Evolutionary conservation across 2,797 vertebrate species (phyloP).

Genomic region (Phataginus tetradactyla): DNA sequence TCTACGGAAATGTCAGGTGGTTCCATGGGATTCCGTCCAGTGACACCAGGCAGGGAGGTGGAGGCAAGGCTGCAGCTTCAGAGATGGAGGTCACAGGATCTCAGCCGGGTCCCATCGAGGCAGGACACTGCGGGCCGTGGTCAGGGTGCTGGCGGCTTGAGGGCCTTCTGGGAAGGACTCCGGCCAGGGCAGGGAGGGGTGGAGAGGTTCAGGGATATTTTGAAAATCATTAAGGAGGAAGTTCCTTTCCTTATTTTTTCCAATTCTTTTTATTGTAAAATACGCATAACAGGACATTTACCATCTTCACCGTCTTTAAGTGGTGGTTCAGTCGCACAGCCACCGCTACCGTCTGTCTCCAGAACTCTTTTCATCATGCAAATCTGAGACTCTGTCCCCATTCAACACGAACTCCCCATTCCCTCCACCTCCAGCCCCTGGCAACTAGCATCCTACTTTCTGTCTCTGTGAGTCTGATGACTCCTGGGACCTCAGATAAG

Average conservation of each 20-base stretch:
- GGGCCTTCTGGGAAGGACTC: background rate
- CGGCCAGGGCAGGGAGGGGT: background rate
- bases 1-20: background rate
- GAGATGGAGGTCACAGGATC: background rate
- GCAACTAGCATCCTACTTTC: background rate
- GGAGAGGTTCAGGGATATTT: background rate
- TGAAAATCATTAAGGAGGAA: background rate
- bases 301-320: background rate
- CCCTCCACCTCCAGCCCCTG: background rate
- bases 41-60: background rate
- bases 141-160: background rate
- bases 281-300: background rate
- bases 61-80: background rate
- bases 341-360: too few species aligned
- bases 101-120: background rate
- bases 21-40: background rate
- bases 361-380: background rate
- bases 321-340: too few species aligned
- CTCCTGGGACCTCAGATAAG: background rate
- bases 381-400: background rate
- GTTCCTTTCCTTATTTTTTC: background rate
- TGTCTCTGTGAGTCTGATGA: background rate
- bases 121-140: background rate
- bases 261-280: background rate
- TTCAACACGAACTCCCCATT: background rate